Base-by-base conservation (phyloP, 1,140 invertebrate species). In the Ips nitidus region DNA sequence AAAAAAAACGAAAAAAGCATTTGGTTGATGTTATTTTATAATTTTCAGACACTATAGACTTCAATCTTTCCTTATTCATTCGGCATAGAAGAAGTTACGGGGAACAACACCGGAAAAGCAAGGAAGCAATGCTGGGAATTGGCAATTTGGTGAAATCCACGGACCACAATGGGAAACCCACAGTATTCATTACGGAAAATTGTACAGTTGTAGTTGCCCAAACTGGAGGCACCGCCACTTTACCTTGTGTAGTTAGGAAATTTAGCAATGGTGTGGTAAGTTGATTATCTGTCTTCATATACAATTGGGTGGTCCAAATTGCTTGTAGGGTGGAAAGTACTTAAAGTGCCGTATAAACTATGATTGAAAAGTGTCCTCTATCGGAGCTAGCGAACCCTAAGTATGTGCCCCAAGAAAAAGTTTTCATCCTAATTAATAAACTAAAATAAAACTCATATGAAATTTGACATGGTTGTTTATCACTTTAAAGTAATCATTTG, bases 191-290 rank as follows among this genome's bases (percentile, higher is more conserved):
- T 47, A 85, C 84, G 22, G 82, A 83, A 74, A 85, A 85, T 70
- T 84, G 83, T 66, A 84, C 84, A 42, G 84, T 88, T 43, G 86
- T 90, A 47, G 84, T 87, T n/a, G 89, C 89, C 36, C 89, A 91
- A 80, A 88, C 85, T 68, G 89, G 89, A 61, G 87, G 89, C 47
- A 88, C 88, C 8, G 89, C 89, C 50, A 87, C 85, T 65, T 81
- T 91, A 53, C 89, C 89, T 38, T 91, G 90, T 80, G 87, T 87
- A 74, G 86, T 90, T 52, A 83, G 84, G 74, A 88, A 90, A 74
- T 84, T 87, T 66, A 87, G 86, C 41, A 88, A 86, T 61, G 90
- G 88, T 72, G 89, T 89, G 78, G 90, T 91, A 83, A 88, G 88
- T 85, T 38, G 38, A 2, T 50, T 60, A 56, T 63, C 52, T 40